These are phyloP conservation scores for Orientallactaga sibirica DNA, from an alignment of 2,797 vertebrate genomes.

Conservation along the genomic window DNA sequence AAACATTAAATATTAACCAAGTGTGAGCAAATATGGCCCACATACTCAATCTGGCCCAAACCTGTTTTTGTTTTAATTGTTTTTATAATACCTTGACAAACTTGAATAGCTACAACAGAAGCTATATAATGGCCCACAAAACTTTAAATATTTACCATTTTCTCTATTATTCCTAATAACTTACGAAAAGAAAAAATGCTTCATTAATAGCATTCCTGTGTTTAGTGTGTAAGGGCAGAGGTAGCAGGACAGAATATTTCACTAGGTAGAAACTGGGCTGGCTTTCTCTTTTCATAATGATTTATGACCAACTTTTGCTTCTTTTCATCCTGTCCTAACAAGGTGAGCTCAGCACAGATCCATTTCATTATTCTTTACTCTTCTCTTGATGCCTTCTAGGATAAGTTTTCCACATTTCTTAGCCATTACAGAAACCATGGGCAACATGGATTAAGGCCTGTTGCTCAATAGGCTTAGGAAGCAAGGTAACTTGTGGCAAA, in stretches of 20 bases:
- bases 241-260: background rate
- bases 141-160: background rate
- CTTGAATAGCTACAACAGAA: background rate
- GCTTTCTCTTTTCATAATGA: too few species aligned
- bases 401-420: too few species aligned
- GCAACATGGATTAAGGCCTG: too few species aligned
- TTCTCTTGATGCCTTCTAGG: too few species aligned
- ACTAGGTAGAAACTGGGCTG: background rate
- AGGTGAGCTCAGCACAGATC: background rate
- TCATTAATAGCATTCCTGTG: background rate
- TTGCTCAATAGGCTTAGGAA: background rate
- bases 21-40: accelerated
- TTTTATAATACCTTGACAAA: background rate
- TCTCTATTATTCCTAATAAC: background rate
- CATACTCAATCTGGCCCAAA: background rate
- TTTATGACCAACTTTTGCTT: background rate
- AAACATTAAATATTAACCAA: background rate
- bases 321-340: background rate
- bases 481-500: too few species aligned
- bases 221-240: background rate
- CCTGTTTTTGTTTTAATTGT: slow-evolving; percentile 4
- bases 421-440: too few species aligned
- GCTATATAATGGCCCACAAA: background rate
- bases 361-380: too few species aligned
- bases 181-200: background rate